Conservation (phyloP, 1,140 invertebrate genomes). For the Pseudomyrmex gracilis region DNA sequence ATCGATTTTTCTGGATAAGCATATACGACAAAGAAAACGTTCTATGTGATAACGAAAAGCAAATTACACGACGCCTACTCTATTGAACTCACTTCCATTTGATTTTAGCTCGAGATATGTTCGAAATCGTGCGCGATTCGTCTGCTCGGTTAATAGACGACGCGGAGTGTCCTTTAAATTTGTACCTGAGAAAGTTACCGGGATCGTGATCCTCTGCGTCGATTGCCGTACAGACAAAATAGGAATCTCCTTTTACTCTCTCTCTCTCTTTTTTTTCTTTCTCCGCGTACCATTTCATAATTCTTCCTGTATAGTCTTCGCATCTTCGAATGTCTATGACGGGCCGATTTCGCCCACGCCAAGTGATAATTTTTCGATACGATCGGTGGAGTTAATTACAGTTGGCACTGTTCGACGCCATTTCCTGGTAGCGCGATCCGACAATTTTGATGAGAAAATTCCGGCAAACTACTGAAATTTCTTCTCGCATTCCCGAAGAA, state of each 20-base stretch:
- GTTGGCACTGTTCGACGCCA: not conserved
- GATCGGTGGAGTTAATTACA: slow-evolving; percentile 29
- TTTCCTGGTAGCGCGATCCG: not conserved
- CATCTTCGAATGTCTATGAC: not conserved
- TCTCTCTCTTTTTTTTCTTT: too few relatives aligned
- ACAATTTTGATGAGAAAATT: slow-evolving; percentile 13
- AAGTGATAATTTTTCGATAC: slow-evolving; percentile 22
- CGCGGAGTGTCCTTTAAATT: slow-evolving; percentile 28
- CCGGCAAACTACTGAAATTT: slow-evolving; percentile 1
- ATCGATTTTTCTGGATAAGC: too few relatives aligned
- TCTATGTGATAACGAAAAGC: too few relatives aligned
- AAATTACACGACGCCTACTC: too few relatives aligned
- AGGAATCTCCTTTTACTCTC: slow-evolving; percentile 40
- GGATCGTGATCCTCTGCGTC: slow-evolving; percentile 12
- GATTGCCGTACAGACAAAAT: not conserved
- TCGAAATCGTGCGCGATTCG: not conserved
- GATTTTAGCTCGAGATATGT: not conserved
- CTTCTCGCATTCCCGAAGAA: not conserved
- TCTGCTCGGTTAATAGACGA: not conserved
- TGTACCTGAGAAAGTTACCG: slow-evolving; percentile 41
- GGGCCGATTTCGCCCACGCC: slow-evolving; percentile 5
- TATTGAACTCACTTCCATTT: not conserved
- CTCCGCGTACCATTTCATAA: not conserved
- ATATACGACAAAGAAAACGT: too few relatives aligned
- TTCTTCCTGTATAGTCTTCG: slow-evolving; percentile 17